These are phyloP conservation scores for Struthio camelus DNA, from an alignment of 2,113 vertebrate genomes.

Conservation along the genomic window DNA sequence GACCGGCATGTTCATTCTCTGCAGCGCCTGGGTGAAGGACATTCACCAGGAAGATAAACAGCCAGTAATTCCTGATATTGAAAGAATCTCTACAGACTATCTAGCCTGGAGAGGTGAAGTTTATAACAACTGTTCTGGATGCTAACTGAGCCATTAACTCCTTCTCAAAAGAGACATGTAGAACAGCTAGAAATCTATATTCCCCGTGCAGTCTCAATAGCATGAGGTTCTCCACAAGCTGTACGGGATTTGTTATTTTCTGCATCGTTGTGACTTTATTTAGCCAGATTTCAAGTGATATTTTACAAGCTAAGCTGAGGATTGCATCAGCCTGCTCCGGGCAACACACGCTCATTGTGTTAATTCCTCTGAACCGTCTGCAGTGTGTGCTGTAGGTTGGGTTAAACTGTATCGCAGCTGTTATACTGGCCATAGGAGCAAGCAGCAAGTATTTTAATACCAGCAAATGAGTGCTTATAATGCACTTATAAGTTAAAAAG, in stretches of 20 bases:
- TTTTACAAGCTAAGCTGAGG: neutral
- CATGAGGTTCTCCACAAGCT: neutral
- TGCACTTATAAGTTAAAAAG: neutral
- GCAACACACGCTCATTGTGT: neutral
- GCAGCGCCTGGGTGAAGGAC: neutral
- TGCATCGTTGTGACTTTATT: neutral
- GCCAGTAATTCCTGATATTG: neutral
- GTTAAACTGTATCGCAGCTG: neutral
- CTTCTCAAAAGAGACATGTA: fast-evolving
- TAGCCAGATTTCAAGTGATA: neutral
- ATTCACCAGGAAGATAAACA: neutral
- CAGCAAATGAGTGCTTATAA: neutral
- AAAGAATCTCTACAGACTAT: neutral
- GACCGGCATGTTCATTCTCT: neutral
- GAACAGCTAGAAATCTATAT: neutral
- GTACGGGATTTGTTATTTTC: neutral
- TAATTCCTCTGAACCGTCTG: neutral
- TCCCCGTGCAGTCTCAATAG: neutral
- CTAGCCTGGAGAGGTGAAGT: neutral
- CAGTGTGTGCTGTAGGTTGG: neutral
- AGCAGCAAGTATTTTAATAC: neutral
- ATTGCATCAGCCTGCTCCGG: neutral
- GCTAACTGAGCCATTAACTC: neutral
- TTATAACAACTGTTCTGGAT: neutral
- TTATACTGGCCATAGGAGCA: neutral